These are phyloP conservation scores for Drosophila histrio DNA, from an alignment of 2,888 invertebrate species.

Conservation along the genomic window DNA sequence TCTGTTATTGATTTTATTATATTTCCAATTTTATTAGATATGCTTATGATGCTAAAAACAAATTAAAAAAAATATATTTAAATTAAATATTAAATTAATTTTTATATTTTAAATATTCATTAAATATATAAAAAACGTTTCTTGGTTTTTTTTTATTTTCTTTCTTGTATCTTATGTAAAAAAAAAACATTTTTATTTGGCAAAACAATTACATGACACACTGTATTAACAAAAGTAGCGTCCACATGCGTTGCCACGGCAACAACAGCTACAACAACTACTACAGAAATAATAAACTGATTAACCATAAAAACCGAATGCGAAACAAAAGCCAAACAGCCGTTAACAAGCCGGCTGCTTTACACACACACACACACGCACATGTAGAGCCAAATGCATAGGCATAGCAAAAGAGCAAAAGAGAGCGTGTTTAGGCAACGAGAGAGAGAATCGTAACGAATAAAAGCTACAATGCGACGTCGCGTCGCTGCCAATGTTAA, in stretches of 20 bases:
- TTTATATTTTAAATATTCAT: no score
- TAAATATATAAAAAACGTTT: no score
- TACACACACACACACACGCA: conserved; percentile 8
- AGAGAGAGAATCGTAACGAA: neutral
- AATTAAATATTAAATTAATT: no score
- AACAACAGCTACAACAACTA: conserved; percentile 12
- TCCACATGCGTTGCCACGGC: conserved; percentile 15
- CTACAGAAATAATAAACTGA: conserved; percentile 31
- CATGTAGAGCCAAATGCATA: neutral
- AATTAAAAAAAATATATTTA: no score
- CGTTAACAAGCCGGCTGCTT: conserved; percentile 57
- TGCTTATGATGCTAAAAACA: no score
- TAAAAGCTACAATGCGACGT: neutral
- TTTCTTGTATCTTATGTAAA: no score
- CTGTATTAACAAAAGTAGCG: conserved; percentile 12
- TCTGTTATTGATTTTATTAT: no score
- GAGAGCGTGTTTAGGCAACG: conserved; percentile 4
- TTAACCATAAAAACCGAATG: conserved; percentile 41
- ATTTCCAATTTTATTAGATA: no score
- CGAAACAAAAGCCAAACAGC: conserved; percentile 49
- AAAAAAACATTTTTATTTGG: no score
- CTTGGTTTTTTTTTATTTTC: no score
- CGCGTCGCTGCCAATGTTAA: conserved; percentile 45
- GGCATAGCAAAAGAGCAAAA: conserved; percentile 12
- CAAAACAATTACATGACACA: no score